Evolutionary conservation across 2,888 invertebrate species (phyloP).

Genomic region (Dorcus hopei): DNA sequence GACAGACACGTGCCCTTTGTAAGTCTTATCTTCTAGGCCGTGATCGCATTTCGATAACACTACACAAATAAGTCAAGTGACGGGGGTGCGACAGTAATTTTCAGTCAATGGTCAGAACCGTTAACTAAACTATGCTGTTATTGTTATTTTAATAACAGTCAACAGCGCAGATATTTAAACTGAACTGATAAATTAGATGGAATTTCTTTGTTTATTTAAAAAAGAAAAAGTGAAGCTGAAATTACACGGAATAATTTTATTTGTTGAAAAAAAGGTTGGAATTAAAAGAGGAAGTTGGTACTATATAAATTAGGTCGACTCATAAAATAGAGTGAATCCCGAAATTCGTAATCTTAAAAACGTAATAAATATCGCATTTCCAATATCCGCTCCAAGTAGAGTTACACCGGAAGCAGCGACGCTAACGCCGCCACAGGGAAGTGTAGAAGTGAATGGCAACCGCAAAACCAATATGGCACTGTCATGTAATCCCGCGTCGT

Average conservation of each 20-base stretch:
- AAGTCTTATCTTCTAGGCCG: slow-evolving; percentile 21
- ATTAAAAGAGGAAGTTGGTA: too few species aligned
- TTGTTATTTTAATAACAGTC: too few species aligned
- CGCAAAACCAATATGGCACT: slow-evolving; percentile 40
- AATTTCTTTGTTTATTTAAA: too few species aligned
- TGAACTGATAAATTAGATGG: too few species aligned
- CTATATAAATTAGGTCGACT: too few species aligned
- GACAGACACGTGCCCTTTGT: slow-evolving; percentile 29
- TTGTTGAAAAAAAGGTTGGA: too few species aligned
- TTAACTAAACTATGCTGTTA: too few species aligned
- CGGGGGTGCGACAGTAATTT: slow-evolving; percentile 27
- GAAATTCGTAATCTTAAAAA: slow-evolving; percentile 16
- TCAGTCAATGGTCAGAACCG: not conserved
- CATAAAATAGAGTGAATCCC: not conserved
- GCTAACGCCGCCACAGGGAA: slow-evolving; percentile 23
- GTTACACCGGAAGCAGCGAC: slow-evolving; percentile 29
- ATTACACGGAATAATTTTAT: too few species aligned
- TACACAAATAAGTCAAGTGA: slow-evolving; percentile 35
- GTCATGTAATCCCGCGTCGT: slow-evolving; percentile 36
- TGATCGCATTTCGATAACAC: slow-evolving; percentile 38
- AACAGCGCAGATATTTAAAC: too few species aligned
- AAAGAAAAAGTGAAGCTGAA: too few species aligned
- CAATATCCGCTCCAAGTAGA: slow-evolving; percentile 41
- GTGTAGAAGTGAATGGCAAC: slow-evolving; percentile 25
- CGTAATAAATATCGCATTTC: slow-evolving; percentile 45